Conservation (phyloP, 2,888 invertebrate species). For the Augochlorella aurata region DNA sequence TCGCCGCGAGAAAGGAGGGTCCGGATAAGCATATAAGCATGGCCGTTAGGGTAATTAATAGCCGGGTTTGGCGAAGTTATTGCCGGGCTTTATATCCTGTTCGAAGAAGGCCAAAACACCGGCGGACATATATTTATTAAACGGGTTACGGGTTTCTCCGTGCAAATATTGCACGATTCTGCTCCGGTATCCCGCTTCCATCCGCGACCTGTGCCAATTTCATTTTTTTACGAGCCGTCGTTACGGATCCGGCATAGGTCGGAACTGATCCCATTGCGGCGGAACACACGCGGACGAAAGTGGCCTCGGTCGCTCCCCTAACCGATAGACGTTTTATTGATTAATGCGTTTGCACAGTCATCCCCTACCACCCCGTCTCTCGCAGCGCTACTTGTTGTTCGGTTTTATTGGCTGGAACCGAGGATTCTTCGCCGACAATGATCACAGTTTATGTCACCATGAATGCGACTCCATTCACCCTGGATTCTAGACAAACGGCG, state of each 20-base stretch:
- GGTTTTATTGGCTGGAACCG: conserved; percentile 23
- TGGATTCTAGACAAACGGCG: neutral
- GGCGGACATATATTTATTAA: conserved; percentile 56
- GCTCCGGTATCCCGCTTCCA: neutral
- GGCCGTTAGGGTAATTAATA: conserved; percentile 70
- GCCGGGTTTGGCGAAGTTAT: conserved; percentile 62
- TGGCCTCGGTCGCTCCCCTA: conserved; percentile 1
- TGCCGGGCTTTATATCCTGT: conserved; percentile 60
- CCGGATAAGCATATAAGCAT: conserved; percentile 67
- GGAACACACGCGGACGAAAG: conserved; percentile 25
- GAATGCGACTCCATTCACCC: neutral
- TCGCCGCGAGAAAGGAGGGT: conserved; percentile 6
- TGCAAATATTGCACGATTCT: conserved; percentile 47
- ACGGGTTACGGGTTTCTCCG: conserved; percentile 52
- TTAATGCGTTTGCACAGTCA: conserved; percentile 33
- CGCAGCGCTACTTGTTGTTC: conserved; percentile 12
- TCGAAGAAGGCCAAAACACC: conserved; percentile 15
- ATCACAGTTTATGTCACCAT: neutral
- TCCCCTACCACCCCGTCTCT: neutral
- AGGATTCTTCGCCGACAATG: neutral
- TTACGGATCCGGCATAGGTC: conserved; percentile 27
- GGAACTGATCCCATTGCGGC: conserved; percentile 27
- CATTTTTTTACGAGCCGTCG: conserved; percentile 38
- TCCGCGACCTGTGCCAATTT: conserved; percentile 29
- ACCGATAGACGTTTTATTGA: conserved; percentile 38